Base-by-base conservation (phyloP, 2,113 vertebrate genomes). In the Drymodes brunneopygia region DNA sequence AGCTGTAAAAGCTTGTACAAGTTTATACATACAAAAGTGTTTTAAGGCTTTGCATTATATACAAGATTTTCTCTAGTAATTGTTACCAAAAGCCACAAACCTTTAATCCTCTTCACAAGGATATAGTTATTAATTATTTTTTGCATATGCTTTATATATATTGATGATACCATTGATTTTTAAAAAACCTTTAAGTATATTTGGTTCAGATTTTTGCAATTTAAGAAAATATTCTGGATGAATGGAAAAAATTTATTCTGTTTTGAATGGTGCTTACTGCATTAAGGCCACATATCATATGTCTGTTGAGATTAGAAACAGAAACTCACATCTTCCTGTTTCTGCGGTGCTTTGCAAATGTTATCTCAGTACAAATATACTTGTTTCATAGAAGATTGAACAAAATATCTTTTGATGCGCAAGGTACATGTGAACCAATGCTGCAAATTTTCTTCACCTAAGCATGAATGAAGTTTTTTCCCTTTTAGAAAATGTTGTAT, bases 281-380 rank as follows among this genome's bases (percentile, higher is more conserved):
- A 78, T 97, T 97, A 97, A 84, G 89, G 91, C 79, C 75, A 75
- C 40, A 21, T 98, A 97, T 97, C 92, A 3, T 95, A 92, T 98
- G 86, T 92, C 97, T 14, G 7, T 69, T 93, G 94, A 97, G 95
- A 97, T 98, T 95, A 97, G 95, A 97, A 98, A 95, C 96, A 97
- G 97, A 98, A 97, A 94, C 47, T 62, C 84, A 61, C n/a, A 70
- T 94, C 81, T 97, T 98, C 81, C 91, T 96, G 75, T 95, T 97
- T 96, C 94, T 97, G 77, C 64, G 84, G 80, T 96, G 72, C 62
- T 88, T 96, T 97, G 77, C 67, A 95, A 97, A 96, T 94, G 60
- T 97, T 97, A 95, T 97, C 81, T 91, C 94, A 95, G 71, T 84
- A 73, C 92, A 97, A 97, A 97, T 83, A 98, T 93, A 92, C 74